Base-by-base conservation (phyloP, 2,113 vertebrate genomes). In the Tachysurus fulvidraco region DNA sequence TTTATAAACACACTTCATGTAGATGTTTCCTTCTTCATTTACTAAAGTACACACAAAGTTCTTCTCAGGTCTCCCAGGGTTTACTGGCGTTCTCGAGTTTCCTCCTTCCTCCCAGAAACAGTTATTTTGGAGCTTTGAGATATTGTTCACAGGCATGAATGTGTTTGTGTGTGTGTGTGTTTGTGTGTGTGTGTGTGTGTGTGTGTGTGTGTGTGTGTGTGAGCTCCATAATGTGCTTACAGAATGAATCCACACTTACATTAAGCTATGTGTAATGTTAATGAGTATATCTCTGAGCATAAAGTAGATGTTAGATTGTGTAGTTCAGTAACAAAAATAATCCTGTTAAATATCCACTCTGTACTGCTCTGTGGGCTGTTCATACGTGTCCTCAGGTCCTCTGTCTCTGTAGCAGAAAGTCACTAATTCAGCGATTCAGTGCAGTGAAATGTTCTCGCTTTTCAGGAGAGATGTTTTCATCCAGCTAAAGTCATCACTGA, bases 401-500 rank as follows among this genome's bases (percentile, higher is more conserved):
- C 12, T 9, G 8, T 19, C n/a, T 30, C n/a, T 69, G 54, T 44
- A 36, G 60, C 64, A 6, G 11, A 23, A 59, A 67, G 74, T 67
- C 73, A 54, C 59, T 6, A 65, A 21, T 2, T 50, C 46, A 4
- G 7, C 19, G 28, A 7, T n/a, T 84, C 73, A 74, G 7, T 30
- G 28, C 30, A 13, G 78, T 19, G 28, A 36, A 36, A 57, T 17
- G 1, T 59, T 67, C n/a, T 81, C 1, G 57, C 28, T 65, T 73
- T 83, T 88, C 73, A 59, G 21, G 57, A 79, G 60, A 82, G 30
- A 71, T 87, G 81, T 85, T 85, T 86, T 82, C 54, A 88, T 50
- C 73, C 60, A 89, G 64, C 88, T 81, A 46, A 90, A 73, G 87
- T 57, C n/a, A 89, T 84, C 83, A 79, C 85, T 88, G 89, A 65